Evolutionary conservation across 2,113 vertebrate species (phyloP).

Genomic region (Eudorcas thomsonii): DNA sequence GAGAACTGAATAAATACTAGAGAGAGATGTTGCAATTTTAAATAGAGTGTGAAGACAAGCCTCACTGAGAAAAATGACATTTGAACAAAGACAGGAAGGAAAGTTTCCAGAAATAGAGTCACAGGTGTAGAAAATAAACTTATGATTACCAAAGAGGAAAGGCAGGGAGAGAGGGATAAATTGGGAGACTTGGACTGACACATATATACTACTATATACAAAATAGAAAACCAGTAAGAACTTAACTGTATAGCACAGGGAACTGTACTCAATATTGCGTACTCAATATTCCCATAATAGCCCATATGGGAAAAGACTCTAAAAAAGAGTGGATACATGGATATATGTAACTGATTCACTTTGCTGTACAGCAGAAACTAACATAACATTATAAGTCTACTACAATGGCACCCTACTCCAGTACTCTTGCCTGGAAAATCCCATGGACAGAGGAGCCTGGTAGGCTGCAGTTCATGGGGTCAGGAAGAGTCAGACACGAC

Average conservation of each 20-base stretch:
- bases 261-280: not conserved
- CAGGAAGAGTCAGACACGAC: too few species aligned
- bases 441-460: too few species aligned
- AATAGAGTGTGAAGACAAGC: not conserved
- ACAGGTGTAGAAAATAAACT: not conserved
- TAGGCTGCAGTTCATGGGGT: too few species aligned
- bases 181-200: not conserved
- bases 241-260: not conserved
- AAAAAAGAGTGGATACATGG: not conserved
- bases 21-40: not conserved
- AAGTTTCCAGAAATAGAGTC: not conserved
- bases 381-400: not conserved
- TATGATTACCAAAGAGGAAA: not conserved
- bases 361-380: not conserved
- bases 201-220: not conserved
- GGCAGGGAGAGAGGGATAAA: not conserved
- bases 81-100: not conserved
- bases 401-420: too few species aligned
- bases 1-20: not conserved
- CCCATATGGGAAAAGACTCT: not conserved
- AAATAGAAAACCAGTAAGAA: not conserved
- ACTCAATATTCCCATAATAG: not conserved
- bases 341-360: not conserved
- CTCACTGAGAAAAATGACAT: not conserved
- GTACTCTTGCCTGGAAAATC: too few species aligned